A percentile compares a stretch with the other conserved stretches of the same genome.
These are phyloP conservation scores for Sorex maritimensis DNA, from an alignment of 2,797 vertebrate genomes.

Conservation along the genomic window DNA sequence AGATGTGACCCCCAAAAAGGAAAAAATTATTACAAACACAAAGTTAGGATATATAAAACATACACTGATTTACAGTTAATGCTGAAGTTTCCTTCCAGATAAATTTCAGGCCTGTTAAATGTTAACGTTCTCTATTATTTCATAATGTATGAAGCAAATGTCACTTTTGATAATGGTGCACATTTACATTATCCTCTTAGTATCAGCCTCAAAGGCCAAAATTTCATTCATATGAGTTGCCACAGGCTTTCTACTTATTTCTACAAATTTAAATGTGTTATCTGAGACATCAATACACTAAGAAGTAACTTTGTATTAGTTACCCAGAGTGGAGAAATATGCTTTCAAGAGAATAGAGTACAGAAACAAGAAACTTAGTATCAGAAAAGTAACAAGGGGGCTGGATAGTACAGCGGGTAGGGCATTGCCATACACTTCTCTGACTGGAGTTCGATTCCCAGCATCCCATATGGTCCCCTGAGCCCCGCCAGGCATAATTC, in stretches of 20 bases:
- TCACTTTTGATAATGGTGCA: neutral
- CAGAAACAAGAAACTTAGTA: neutral
- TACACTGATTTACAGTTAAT: neutral
- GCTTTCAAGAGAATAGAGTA: fast-evolving
- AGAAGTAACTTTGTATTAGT: neutral
- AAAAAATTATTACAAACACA: too few relatives aligned
- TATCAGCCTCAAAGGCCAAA: neutral
- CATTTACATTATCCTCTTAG: neutral
- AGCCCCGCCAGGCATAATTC: too few relatives aligned
- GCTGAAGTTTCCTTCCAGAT: neutral
- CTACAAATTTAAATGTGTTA: neutral
- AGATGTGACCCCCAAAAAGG: too few relatives aligned
- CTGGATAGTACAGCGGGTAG: too few relatives aligned
- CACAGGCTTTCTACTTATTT: neutral
- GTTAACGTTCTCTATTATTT: neutral
- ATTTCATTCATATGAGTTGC: neutral
- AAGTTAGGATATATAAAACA: neutral
- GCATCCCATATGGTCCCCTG: too few relatives aligned
- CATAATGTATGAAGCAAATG: neutral
- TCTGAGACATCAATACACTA: neutral
- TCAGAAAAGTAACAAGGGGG: neutral
- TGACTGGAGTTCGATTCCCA: too few relatives aligned
- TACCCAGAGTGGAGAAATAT: neutral
- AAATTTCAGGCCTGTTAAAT: neutral
- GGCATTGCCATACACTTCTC: too few relatives aligned